Conservation (phyloP, 2,888 invertebrate genomes). For the Nezara viridula region DNA sequence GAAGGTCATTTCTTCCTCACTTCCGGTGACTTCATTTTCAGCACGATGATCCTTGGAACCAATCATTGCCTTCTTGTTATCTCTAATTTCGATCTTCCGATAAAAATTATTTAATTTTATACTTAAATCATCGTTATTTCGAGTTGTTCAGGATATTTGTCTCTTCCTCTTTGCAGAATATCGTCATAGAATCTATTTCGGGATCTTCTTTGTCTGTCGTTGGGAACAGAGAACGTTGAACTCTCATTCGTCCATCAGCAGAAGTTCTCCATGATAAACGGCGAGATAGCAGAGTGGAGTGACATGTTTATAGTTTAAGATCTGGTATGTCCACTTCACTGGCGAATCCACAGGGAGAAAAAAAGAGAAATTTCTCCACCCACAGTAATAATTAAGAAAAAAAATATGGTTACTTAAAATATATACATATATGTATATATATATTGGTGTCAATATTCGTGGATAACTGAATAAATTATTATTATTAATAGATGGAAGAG, state of each 20-base stretch:
- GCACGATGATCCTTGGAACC: not conserved
- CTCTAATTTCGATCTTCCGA: not conserved
- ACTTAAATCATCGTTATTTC: not conserved
- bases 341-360: no score
- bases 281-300: not conserved
- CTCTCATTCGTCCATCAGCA: not conserved
- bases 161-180: not conserved
- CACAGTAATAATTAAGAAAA: no score
- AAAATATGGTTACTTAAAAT: no score
- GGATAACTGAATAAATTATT: no score
- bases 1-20: not conserved
- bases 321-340: no score
- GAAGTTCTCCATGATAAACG: not conserved
- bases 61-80: not conserved
- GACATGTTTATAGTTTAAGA: not conserved
- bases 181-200: not conserved
- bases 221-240: not conserved
- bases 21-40: not conserved
- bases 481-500: no score
- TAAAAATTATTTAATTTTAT: not conserved
- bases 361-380: no score
- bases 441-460: no score
- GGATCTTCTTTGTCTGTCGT: not conserved
- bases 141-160: not conserved
- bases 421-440: no score